phyloP scores from a whole-genome alignment of 2,888 invertebrate species.

The Eilema depressum region DNA sequence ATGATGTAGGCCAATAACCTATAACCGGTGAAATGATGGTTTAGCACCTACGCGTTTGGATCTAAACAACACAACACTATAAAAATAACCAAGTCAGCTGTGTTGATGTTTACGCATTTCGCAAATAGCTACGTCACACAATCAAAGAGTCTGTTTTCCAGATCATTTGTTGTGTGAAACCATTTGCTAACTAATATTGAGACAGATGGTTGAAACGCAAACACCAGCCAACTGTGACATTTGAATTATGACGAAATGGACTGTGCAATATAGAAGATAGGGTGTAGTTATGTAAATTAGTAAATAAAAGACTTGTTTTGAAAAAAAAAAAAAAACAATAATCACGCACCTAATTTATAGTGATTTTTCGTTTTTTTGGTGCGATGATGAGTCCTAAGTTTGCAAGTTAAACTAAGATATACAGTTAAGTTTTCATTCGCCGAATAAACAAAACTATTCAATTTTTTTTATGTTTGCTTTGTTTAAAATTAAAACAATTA shows the following conservation, averaged over 20 bases:
- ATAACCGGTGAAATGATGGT: not conserved
- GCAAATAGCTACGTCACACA: conserved; percentile 46
- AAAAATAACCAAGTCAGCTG: conserved; percentile 4
- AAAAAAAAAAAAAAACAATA: not conserved
- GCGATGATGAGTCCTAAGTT: not conserved
- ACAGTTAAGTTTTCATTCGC: not conserved
- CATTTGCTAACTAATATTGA: conserved; percentile 49
- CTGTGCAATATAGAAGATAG: conserved; percentile 17
- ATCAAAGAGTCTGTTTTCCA: conserved; percentile 48
- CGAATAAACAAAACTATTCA: not conserved
- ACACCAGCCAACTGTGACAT: conserved; percentile 45
- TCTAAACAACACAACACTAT: not conserved
- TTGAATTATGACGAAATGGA: conserved; percentile 28
- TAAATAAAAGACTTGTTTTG: conserved; percentile 7
- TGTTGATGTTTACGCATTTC: conserved; percentile 19
- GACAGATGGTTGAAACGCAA: conserved; percentile 56
- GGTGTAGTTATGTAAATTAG: not conserved
- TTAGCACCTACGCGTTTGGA: not conserved
- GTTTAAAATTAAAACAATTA: no score
- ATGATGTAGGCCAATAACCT: no score
- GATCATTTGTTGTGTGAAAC: conserved; percentile 48
- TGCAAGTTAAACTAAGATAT: not conserved
- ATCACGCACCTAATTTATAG: not conserved
- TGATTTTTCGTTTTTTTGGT: no score
- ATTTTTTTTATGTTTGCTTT: no score